Percentiles rank a stretch among this genome's conserved stretches.
phyloP scores from a whole-genome alignment of 2,113 vertebrate species.

The Myotis lucifugus region DNA sequence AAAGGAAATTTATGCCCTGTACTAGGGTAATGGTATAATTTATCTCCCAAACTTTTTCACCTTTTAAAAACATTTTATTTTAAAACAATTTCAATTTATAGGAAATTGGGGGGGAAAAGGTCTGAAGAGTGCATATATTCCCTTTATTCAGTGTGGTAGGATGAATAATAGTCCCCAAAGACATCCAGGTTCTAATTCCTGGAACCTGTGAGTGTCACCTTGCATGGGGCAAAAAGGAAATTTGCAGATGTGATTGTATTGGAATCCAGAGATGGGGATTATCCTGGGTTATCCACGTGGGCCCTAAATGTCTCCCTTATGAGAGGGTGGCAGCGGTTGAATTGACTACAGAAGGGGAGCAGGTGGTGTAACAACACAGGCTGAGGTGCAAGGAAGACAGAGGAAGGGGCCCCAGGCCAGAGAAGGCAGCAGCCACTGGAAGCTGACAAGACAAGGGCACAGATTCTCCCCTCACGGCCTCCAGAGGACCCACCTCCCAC shows the following conservation, averaged over 20 bases:
- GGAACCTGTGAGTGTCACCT: neutral
- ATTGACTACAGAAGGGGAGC: neutral
- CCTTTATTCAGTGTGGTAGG: neutral
- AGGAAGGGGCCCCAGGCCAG: neutral
- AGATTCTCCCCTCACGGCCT: neutral
- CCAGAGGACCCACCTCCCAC: fast-evolving
- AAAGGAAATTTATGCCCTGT: neutral
- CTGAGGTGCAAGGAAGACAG: neutral
- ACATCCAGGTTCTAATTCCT: neutral
- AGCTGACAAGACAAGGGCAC: neutral
- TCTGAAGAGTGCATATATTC: neutral
- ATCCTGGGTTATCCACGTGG: neutral
- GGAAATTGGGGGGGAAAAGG: neutral
- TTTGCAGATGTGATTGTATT: too few species aligned
- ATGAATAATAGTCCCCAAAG: fast-evolving
- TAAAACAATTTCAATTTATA: neutral
- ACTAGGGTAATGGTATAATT: neutral
- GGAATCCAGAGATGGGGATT: neutral
- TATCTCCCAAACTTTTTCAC: neutral
- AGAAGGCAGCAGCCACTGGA: too few species aligned
- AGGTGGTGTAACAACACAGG: fast-evolving
- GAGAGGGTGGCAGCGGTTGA: neutral
- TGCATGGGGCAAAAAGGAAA: neutral
- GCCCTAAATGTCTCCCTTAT: neutral
- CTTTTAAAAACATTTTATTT: neutral